Evolutionary conservation across 2,888 invertebrate genomes (phyloP), one percentile per base, ranked within the genome.

Genomic region (Graphium colonna): DNA sequence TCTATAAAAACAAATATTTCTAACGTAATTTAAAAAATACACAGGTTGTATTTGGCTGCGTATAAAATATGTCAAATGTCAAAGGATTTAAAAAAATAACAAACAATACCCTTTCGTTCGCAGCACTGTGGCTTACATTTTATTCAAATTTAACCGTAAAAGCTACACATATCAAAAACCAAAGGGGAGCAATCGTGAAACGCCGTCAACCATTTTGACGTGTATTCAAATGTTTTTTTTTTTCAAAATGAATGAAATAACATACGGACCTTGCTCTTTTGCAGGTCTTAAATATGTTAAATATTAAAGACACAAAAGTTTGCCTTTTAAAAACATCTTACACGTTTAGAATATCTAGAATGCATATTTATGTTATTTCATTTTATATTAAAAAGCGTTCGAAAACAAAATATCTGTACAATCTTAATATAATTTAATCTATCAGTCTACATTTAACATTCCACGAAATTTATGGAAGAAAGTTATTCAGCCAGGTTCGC

Each of bases 181-280:
- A 28, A 40, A 40, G 26, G 10, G 26, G 26, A 48, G 28, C 26
- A 16, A 28, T 48, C 38, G 26, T 38, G 17, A 38, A 47, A 39
- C 39, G 47, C 40, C 28, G 47, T 40, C 47, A 39, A 47, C 47
- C 40, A 40, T 48, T 40, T n/a, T 47, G 46, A 48, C 16, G 16
- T 26, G 16, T 47, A 39, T 47, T 47, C 26, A 47, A 47, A 13
- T n/a, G 28, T 26, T 39, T 40, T 28, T n/a, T n/a, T n/a, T n/a
- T n/a, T 15, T 9, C 26, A 48, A 48, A 26, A n/a, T n/a, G 39
- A 48, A 48, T 26, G 46, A 48, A 48, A 17, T 12, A 28, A 50
- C 12, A 15, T 43, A 43, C 8, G 43, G 33, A 43, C 42, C 36
- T 50, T 43, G 21, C 43, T 33, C 43, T 43, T 50, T 50, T 43